Base-by-base conservation (phyloP, 2,797 vertebrate genomes). In the Sebastes iracundus region DNA sequence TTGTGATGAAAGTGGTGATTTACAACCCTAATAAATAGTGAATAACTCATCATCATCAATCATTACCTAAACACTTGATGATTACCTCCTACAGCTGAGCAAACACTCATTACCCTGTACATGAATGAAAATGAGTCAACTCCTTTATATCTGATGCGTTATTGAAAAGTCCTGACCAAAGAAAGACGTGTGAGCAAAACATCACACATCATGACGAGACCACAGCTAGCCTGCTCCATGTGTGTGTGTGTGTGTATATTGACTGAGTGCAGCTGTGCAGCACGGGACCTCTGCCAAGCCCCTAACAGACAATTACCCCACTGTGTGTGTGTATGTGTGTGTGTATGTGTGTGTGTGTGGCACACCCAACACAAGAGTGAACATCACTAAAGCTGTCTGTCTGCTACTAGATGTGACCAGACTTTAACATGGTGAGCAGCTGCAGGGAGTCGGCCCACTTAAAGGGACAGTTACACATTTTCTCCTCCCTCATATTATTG, bases 241-340 rank as follows among this genome's bases (percentile, higher is more conserved):
- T 27, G 55, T 56, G 23, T 56, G 22, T 71, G 64, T 67, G 64
- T 77, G 82, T 82, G 84, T 73, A 75, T 83, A 73, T 83, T 88
- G 86, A 86, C 72, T 86, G 79, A 67, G 87, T 90, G 93, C 93
- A 94, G 93, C 93, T 94, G 93, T 93, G 92, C 84, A 88, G 88
- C 66, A 74, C 35, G 86, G 92, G 90, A 93, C 38, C 32, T 77
- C 75, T 83, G 93, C 93, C 92, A 94, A 92, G 75, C 86, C 89
- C 79, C 90, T 90, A 93, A 94, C 93, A 92, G 90, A 94, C 93
- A 94, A 94, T 92, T 91, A 91, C 80, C 87, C 91, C 91, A 87
- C 85, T 93, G 88, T 92, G 86, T 81, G 85, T 84, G 62, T 33
- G 72, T 33, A 59, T 23, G 64, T 64, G 75, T 62, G 75, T 77